Conservation (phyloP, 2,797 vertebrate species). For the Anguilla anguilla region DNA sequence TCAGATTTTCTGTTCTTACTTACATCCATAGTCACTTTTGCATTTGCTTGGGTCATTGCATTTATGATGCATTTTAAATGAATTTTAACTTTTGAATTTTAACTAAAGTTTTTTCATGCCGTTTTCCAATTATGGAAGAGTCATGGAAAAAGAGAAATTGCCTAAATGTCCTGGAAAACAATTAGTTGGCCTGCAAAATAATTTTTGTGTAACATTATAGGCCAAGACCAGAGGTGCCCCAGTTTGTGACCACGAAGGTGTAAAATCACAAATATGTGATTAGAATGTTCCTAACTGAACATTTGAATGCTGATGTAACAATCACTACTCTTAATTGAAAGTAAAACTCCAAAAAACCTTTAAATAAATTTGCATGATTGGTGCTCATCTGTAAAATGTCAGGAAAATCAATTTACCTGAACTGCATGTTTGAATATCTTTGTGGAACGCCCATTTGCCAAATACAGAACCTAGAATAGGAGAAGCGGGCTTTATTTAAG, state of each 20-base stretch:
- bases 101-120: no score
- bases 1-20: constrained; percentile 40
- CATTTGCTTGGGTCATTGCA: neutral
- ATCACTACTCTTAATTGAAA: no score
- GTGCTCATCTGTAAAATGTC: neutral
- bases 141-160: neutral
- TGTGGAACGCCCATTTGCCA: no score
- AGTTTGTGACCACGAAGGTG: no score
- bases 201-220: neutral
- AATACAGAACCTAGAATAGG: no score
- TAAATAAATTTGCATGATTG: no score
- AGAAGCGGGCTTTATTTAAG: no score
- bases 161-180: neutral
- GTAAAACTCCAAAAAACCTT: no score
- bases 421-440: neutral
- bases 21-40: neutral
- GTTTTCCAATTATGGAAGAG: neutral
- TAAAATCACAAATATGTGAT: no score
- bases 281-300: no score
- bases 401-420: neutral
- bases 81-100: no score
- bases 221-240: neutral
- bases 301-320: no score
- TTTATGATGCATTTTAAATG: neutral
- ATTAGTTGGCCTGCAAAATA: neutral